These are phyloP conservation scores for Nebria salina DNA, from an alignment of 2,888 invertebrate species.

Conservation along the genomic window DNA sequence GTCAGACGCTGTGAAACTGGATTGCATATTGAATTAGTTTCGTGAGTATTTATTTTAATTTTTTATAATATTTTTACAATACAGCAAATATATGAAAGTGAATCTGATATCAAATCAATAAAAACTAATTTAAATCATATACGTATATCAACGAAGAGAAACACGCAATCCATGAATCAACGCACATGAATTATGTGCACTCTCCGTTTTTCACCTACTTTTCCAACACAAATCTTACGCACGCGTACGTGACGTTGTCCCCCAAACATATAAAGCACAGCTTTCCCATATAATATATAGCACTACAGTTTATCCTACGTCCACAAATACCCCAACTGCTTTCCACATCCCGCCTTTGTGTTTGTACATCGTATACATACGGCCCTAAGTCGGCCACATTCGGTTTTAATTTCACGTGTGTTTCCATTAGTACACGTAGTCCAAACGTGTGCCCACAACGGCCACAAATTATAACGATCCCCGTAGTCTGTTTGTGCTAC, in stretches of 20 bases:
- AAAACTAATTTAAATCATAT: background rate
- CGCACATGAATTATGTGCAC: background rate
- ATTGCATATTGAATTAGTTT: background rate
- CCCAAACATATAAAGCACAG: constrained; percentile 9
- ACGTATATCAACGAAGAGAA: background rate
- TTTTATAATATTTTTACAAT: too few relatives aligned
- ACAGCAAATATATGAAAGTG: too few relatives aligned
- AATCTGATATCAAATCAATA: background rate
- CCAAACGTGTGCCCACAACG: background rate
- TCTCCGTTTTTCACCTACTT: too few relatives aligned
- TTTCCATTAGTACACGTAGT: constrained; percentile 27
- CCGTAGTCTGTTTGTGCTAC: background rate
- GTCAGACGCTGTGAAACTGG: background rate
- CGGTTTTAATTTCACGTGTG: constrained; percentile 35
- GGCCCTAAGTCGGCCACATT: constrained; percentile 3
- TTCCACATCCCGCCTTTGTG: background rate
- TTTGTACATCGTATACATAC: background rate
- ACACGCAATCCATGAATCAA: background rate
- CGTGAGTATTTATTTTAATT: background rate
- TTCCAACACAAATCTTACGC: background rate
- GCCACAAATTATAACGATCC: constrained; percentile 33
- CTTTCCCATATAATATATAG: constrained; percentile 11
- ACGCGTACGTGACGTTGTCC: background rate
- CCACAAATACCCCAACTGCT: background rate
- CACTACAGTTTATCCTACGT: background rate